phyloP scores from a whole-genome alignment of 2,113 vertebrate species.

The Synodontis membranacea region DNA sequence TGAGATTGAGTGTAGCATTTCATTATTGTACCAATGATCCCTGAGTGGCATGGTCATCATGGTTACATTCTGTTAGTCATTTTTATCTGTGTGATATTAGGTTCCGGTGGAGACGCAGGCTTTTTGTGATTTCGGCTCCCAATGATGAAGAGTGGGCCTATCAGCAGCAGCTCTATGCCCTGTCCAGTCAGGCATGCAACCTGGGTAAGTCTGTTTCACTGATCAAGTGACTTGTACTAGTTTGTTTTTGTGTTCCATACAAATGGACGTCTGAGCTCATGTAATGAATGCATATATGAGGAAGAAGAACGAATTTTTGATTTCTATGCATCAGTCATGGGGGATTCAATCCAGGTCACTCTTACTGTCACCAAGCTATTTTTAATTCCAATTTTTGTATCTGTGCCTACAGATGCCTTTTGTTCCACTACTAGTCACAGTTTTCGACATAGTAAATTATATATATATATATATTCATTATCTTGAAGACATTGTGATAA shows the following conservation, averaged over 20 bases:
- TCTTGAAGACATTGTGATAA: neutral
- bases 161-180: slow-evolving; percentile 93
- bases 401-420: slow-evolving; percentile 14
- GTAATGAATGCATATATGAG: neutral
- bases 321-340: slow-evolving; percentile 32
- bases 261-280: neutral
- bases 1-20: slow-evolving; percentile 4
- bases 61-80: slow-evolving; percentile 8
- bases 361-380: slow-evolving; percentile 9
- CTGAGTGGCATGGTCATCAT: neutral
- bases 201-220: slow-evolving; percentile 80
- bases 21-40: neutral
- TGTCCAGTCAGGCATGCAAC: slow-evolving; percentile 95
- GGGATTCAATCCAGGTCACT: slow-evolving; percentile 25
- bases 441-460: neutral
- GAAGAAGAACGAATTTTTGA: neutral
- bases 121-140: slow-evolving; percentile 94
- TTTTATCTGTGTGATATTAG: slow-evolving; percentile 67
- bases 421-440: neutral
- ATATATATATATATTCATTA: neutral
- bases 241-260: neutral
- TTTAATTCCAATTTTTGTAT: neutral
- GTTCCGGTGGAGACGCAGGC: slow-evolving; percentile 94
- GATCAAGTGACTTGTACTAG: neutral
- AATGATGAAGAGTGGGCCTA: slow-evolving; percentile 97